Conservation (phyloP, 2,113 vertebrate genomes). For the Lasiurus borealis region DNA sequence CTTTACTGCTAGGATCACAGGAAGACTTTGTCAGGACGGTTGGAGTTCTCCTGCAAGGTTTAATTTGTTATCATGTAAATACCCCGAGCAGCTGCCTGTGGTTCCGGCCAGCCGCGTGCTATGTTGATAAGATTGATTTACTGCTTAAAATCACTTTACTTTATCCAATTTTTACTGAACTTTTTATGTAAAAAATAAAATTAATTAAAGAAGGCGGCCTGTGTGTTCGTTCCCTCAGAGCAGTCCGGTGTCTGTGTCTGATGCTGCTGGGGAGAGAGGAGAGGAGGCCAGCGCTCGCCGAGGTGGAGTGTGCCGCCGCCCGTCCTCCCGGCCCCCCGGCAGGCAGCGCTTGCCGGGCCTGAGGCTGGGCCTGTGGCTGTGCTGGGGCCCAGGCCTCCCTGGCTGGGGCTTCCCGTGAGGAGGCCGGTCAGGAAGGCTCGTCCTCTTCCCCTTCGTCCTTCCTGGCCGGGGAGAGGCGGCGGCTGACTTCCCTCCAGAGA, state of each 20-base stretch:
- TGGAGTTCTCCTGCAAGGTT: slow-evolving; percentile 82
- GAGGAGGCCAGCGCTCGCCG: background rate
- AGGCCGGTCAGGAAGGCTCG: no score
- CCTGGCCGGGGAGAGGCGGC: no score
- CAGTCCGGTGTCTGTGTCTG: background rate
- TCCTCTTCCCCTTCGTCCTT: no score
- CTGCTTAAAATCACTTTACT: slow-evolving; percentile 90
- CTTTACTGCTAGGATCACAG: slow-evolving; percentile 80
- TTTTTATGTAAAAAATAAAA: slow-evolving; percentile 94
- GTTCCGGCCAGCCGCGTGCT: slow-evolving; percentile 84
- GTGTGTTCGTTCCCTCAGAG: slow-evolving; percentile 63
- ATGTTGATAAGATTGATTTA: slow-evolving; percentile 91
- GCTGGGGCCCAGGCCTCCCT: background rate
- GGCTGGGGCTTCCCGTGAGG: no score
- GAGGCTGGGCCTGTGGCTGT: background rate
- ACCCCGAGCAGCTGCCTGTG: slow-evolving; percentile 78
- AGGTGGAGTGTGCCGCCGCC: background rate
- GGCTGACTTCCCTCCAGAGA: no score
- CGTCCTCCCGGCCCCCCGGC: no score
- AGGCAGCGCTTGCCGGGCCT: background rate
- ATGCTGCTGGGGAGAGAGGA: background rate
- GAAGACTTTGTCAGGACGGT: slow-evolving; percentile 84
- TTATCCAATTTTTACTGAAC: slow-evolving; percentile 92
- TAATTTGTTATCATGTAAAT: slow-evolving; percentile 88
- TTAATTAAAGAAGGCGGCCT: slow-evolving; percentile 66